A percentile compares a stretch with the other conserved stretches of the same genome.
Conservation (phyloP, 2,113 vertebrate genomes). For the Muntiacus muntjak region DNA sequence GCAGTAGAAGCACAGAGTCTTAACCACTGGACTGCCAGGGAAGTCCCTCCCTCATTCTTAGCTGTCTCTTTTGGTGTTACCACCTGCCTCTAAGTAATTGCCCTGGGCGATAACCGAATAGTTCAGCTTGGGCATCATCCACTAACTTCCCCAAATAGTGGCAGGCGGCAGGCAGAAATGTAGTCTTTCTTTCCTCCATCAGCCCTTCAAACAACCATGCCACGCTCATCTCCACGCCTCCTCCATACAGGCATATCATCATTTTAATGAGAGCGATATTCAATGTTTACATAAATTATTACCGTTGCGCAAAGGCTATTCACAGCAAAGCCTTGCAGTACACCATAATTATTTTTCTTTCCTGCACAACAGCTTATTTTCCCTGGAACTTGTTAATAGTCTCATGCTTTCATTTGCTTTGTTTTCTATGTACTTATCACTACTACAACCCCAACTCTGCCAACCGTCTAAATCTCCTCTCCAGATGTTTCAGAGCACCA, state of each 20-base stretch:
- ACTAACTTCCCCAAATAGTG: background rate
- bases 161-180: background rate
- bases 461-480: background rate
- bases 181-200: background rate
- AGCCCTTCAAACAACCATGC: rapidly evolving
- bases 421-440: background rate
- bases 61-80: rapidly evolving
- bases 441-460: background rate
- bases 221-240: background rate
- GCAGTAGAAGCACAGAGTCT: background rate
- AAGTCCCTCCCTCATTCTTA: background rate
- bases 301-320: background rate
- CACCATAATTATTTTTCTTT: background rate
- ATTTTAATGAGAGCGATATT: background rate
- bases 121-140: background rate
- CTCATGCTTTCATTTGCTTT: background rate
- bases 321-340: background rate
- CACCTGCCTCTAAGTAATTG: background rate
- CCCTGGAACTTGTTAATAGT: background rate
- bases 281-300: background rate
- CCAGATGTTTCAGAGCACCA: background rate
- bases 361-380: background rate
- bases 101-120: background rate
- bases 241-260: background rate
- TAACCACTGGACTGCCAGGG: background rate